phyloP scores from a whole-genome alignment of 2,888 invertebrate species.

The Mythimna lalbum region DNA sequence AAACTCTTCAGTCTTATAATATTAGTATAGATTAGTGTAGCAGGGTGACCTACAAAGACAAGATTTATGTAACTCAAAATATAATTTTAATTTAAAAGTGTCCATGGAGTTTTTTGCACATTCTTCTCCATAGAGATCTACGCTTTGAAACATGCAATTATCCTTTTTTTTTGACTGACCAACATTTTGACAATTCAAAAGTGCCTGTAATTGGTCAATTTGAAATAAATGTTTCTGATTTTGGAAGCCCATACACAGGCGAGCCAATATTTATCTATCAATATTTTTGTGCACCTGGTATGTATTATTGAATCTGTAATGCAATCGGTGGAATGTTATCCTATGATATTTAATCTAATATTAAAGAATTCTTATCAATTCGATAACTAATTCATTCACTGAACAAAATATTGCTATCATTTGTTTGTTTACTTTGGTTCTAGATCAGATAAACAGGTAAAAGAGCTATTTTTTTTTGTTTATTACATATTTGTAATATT shows the following conservation, averaged over 20 bases:
- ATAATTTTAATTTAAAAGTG: no score
- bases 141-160: no score
- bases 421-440: conserved; percentile 43
- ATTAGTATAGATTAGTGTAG: no score
- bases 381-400: conserved; percentile 24
- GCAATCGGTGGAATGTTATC: conserved; percentile 13
- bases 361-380: conserved; percentile 26
- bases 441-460: conserved; percentile 16
- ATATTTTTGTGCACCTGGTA: conserved; percentile 7
- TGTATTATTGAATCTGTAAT: neutral
- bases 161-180: no score
- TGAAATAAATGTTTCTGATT: no score
- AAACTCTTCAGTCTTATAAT: no score
- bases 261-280: neutral
- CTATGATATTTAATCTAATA: neutral
- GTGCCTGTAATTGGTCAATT: no score
- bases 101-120: no score
- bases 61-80: no score
- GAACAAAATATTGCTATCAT: conserved; percentile 20
- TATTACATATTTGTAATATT: neutral
- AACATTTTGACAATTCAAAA: no score
- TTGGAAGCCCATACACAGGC: neutral
- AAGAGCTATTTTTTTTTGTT: neutral
- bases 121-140: no score
- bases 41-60: no score